A percentile compares a stretch with the other conserved stretches of the same genome.
phyloP scores from a whole-genome alignment of 35 echinoderm and acorn worm genomes.

The Diadema setosum region DNA sequence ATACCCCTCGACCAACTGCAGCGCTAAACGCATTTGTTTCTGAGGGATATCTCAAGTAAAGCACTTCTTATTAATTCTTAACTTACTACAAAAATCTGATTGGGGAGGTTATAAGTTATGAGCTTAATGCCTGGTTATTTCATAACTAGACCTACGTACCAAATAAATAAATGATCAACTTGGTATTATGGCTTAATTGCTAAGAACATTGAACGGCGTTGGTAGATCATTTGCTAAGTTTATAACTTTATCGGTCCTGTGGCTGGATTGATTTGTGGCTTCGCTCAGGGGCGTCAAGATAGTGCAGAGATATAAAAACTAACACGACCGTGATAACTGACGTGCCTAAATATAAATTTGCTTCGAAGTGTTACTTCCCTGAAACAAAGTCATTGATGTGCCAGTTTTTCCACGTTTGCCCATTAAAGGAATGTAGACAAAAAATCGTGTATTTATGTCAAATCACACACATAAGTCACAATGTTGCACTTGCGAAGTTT shows the following conservation, averaged over 20 bases:
- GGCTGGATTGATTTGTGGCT: constrained; percentile 13
- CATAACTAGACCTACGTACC: constrained; percentile 66
- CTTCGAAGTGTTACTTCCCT: background rate
- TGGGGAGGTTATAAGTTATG: constrained; percentile 48
- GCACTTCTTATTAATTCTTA: constrained; percentile 5
- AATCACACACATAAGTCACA: no score
- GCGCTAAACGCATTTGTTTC: no score
- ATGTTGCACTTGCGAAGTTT: no score
- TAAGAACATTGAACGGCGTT: constrained; percentile 29
- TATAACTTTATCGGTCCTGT: constrained; percentile 81
- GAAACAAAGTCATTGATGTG: no score
- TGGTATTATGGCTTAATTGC: constrained; percentile 81
- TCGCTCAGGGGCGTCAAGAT: background rate
- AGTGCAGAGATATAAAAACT: constrained; percentile 23
- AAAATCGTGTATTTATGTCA: no score
- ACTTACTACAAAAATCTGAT: constrained; percentile 38
- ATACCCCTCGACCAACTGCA: no score
- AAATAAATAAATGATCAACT: constrained; percentile 86
- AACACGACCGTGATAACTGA: background rate
- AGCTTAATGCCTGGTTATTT: constrained; percentile 48
- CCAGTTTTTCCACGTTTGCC: no score
- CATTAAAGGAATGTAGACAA: no score
- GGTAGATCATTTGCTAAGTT: constrained; percentile 78
- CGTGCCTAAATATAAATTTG: background rate
- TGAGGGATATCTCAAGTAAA: background rate